A percentile compares a stretch with the other conserved stretches of the same genome.
phyloP scores from a whole-genome alignment of 2,797 vertebrate species.

The Xiphophorus birchmanni region DNA sequence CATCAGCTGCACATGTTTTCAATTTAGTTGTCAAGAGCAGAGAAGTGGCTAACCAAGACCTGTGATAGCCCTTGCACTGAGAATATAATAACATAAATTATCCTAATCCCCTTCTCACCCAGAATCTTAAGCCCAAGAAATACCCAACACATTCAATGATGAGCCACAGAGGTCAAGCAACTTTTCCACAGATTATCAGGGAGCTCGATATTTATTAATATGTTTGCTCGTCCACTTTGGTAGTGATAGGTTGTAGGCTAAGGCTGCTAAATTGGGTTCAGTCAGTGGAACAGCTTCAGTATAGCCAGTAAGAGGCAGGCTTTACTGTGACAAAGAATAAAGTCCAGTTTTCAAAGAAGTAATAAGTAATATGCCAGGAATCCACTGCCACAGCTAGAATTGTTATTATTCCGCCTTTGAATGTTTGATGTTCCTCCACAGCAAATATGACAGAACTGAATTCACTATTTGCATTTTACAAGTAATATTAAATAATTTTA shows the following conservation, averaged over 20 bases:
- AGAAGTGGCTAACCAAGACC: slow-evolving; percentile 53
- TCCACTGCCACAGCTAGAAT: slow-evolving; percentile 37
- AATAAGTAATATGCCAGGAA: slow-evolving; percentile 37
- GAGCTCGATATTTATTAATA: slow-evolving; percentile 70
- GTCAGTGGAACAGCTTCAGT: slow-evolving; percentile 43
- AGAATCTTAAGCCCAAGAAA: slow-evolving; percentile 58
- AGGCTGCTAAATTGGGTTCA: slow-evolving; percentile 59
- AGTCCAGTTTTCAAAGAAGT: slow-evolving; percentile 47
- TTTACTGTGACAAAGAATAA: slow-evolving; percentile 29
- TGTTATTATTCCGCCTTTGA: slow-evolving; percentile 29
- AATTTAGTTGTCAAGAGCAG: slow-evolving; percentile 78
- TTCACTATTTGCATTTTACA: slow-evolving; percentile 38
- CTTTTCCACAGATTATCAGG: slow-evolving; percentile 74
- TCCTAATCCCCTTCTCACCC: slow-evolving; percentile 77
- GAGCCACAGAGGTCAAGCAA: slow-evolving; percentile 77
- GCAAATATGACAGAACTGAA: slow-evolving; percentile 27
- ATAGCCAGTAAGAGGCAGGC: slow-evolving; percentile 22
- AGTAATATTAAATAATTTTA: slow-evolving; percentile 20
- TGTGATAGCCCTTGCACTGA: slow-evolving; percentile 66
- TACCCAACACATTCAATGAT: slow-evolving; percentile 60
- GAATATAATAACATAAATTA: slow-evolving; percentile 83
- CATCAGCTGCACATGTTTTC: slow-evolving; percentile 69
- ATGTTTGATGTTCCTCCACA: slow-evolving; percentile 50
- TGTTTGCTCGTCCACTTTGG: slow-evolving; percentile 58
- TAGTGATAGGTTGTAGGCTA: slow-evolving; percentile 51